Percentiles rank a stretch among this genome's conserved stretches.
phyloP scores from a whole-genome alignment of 1,140 invertebrate species.

The Mactra quadrangularis region DNA sequence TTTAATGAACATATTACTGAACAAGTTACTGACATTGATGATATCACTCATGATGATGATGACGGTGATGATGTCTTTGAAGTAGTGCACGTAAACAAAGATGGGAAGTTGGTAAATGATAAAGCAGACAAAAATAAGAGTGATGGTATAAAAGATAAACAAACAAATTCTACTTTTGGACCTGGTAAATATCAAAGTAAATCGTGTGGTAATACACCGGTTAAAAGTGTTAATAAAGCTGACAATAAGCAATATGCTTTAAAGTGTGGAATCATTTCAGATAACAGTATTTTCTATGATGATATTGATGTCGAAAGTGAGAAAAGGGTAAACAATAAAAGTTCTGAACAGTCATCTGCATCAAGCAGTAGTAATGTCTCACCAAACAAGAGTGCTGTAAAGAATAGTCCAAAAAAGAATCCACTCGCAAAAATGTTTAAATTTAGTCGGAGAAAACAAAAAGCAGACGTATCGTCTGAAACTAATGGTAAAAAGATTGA shows the following conservation, averaged over 20 bases:
- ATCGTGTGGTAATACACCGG: too few relatives aligned
- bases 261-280: slow-evolving; percentile 13
- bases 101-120: too few relatives aligned
- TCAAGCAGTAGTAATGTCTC: too few relatives aligned
- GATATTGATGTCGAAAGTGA: background rate
- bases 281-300: background rate
- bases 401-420: slow-evolving; percentile 10
- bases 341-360: background rate
- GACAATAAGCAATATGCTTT: slow-evolving; percentile 6
- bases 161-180: too few relatives aligned
- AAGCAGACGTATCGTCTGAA: background rate
- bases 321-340: background rate
- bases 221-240: background rate
- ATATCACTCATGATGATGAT: slow-evolving; percentile 1
- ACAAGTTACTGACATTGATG: slow-evolving; percentile 41
- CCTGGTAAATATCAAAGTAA: too few relatives aligned
- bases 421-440: slow-evolving; percentile 51
- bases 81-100: slow-evolving; percentile 6
- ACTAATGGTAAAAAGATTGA: slow-evolving; percentile 1
- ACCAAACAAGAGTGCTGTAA: background rate
- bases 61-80: background rate
- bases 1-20: background rate
- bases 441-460: slow-evolving; percentile 50
- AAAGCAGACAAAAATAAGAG: too few relatives aligned
- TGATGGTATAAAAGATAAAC: too few relatives aligned